These are phyloP conservation scores for Lutjanus erythropterus DNA, from an alignment of 2,113 vertebrate genomes.

Conservation along the genomic window DNA sequence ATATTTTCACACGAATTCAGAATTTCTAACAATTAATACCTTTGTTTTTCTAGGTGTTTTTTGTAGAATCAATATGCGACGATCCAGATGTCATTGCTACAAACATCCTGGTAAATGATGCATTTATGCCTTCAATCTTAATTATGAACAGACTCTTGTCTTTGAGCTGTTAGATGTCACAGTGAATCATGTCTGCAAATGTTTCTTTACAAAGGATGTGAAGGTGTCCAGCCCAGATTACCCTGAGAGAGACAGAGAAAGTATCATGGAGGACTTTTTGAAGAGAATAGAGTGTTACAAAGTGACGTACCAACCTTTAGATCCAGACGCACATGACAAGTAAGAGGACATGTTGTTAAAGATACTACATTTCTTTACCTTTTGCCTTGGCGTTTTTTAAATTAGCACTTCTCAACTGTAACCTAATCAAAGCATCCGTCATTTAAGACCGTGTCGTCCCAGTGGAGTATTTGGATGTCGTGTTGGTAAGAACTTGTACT, in stretches of 20 bases:
- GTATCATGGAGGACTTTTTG: slow-evolving; percentile 97
- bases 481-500: slow-evolving; percentile 1
- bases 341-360: slow-evolving; percentile 75
- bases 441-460: not conserved
- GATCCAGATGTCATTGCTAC: slow-evolving; percentile 86
- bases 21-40: not conserved
- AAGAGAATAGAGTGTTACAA: slow-evolving; percentile 98
- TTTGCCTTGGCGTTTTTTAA: not conserved
- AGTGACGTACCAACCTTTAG: slow-evolving; percentile 95
- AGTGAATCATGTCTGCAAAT: not conserved
- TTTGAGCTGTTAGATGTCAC: not conserved
- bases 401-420: not conserved
- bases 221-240: slow-evolving; percentile 98
- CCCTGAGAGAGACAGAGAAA: slow-evolving; percentile 92
- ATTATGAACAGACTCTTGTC: not conserved
- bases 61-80: slow-evolving; percentile 84
- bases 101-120: slow-evolving; percentile 83
- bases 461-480: not conserved
- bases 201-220: slow-evolving; percentile 88
- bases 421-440: not conserved
- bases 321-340: slow-evolving; percentile 94
- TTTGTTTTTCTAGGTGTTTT: slow-evolving; percentile 80
- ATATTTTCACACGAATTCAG: not conserved
- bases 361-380: not conserved
- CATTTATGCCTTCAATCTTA: not conserved